These are phyloP conservation scores for Setophaga kirtlandii DNA, from an alignment of 2,113 vertebrate species.

Conservation along the genomic window DNA sequence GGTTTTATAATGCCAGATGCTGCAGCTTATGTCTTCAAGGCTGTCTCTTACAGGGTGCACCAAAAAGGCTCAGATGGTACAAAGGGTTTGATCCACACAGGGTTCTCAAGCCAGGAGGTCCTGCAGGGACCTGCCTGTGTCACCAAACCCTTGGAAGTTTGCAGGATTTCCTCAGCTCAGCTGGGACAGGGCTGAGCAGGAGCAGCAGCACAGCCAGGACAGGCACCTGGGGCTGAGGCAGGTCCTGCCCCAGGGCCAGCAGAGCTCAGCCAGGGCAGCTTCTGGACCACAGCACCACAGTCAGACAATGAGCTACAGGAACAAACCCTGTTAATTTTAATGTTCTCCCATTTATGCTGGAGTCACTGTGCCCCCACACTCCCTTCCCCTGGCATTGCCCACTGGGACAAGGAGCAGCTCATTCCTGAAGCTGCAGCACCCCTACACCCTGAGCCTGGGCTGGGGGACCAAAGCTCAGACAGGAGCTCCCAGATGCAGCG, in stretches of 20 bases:
- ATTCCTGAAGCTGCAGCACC: not conserved
- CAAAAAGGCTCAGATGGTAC: not conserved
- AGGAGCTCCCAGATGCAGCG: fast-evolving
- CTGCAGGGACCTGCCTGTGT: fast-evolving
- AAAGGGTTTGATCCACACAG: not conserved
- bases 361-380: constrained; percentile 24
- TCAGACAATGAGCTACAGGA: constrained; percentile 38
- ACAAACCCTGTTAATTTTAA: constrained; percentile 44
- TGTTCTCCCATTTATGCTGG: not conserved
- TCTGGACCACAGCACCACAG: fast-evolving
- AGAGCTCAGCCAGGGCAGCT: not conserved
- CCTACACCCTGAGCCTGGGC: not conserved
- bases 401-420: constrained; percentile 23
- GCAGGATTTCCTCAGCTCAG: not conserved
- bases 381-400: constrained; percentile 41
- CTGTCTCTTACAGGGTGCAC: not conserved
- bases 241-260: not conserved
- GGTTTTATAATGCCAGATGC: not conserved
- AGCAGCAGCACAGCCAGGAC: fast-evolving
- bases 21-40: not conserved
- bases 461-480: not conserved
- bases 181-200: fast-evolving
- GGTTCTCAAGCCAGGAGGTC: not conserved
- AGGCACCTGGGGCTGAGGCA: fast-evolving
- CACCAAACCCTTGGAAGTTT: not conserved